Base-by-base conservation (phyloP, 2,888 invertebrate species). In the Herminia tarsipennalis region DNA sequence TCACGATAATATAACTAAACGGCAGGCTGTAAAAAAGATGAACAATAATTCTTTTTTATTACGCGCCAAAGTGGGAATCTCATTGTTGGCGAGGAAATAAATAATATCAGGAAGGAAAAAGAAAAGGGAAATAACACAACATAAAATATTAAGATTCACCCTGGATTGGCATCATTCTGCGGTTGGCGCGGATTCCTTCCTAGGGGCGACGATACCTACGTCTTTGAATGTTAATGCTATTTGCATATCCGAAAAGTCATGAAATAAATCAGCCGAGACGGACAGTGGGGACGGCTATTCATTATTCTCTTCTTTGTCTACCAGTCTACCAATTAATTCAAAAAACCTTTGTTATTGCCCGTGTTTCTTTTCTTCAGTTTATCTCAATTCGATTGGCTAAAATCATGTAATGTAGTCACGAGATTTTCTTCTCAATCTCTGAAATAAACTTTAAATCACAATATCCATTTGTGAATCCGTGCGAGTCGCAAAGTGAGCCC, bases 11-110 rank as follows among this genome's bases (percentile, higher is more conserved):
- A 86, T 83, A 81, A 84, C 86, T 89, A 90, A 89, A 88, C 85
- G 86, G 71, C 72, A 66, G 73, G 82, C 79, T 80, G 83, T 87
- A 86, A 91, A n/a, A 91, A 86, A 88, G 86, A 89, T 89, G 88
- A 90, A 87, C 90, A 87, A 90, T 91, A 90, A 91, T 89, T 90
- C 89, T 87, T 84, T 90, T 91, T 90, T 90, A 91, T 89, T 88
- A 88, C 85, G 82, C 83, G 79, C 88, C 82, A 88, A 89, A 91
- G 90, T 89, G 88, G 88, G 90, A 89, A 91, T 90, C 88, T 91
- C 89, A 89, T 85, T 88, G 90, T 89, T 87, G 86, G 84, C 83
- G 75, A 81, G 82, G 86, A 88, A 83, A 89, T 91, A 90, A 90
- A 90, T 90, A 89, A 86, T 88, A 89, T 86, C 80, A 82, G 82